These are phyloP conservation scores for Premnoplex brunnescens DNA, from an alignment of 2,797 vertebrate genomes.

Conservation along the genomic window DNA sequence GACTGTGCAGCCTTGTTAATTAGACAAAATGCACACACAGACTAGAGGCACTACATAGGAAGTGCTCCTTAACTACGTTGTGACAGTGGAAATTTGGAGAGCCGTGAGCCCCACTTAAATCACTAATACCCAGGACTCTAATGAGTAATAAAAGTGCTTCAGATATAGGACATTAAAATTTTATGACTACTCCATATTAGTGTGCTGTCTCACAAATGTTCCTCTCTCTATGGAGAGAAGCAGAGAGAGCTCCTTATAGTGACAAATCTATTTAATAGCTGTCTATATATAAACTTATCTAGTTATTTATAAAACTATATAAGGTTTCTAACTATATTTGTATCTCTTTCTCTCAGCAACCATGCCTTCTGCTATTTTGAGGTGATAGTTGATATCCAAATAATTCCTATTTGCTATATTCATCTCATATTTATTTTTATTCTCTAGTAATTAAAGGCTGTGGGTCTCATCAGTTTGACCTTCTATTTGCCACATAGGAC, in stretches of 20 bases:
- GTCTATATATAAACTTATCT: conserved; percentile 13
- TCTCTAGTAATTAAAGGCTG: background rate
- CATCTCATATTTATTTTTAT: conserved; percentile 49
- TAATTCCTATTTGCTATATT: conserved; percentile 48
- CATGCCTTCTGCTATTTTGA: conserved; percentile 61
- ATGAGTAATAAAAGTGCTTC: background rate
- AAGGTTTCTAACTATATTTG: conserved; percentile 66
- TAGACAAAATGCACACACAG: background rate
- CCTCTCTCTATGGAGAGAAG: background rate
- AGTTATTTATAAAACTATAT: conserved; percentile 62
- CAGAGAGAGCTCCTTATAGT: background rate
- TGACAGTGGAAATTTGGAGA: background rate
- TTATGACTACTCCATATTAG: background rate
- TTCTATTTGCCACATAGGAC: background rate
- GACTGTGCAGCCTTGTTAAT: background rate
- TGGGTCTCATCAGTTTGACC: background rate
- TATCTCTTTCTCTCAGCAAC: conserved; percentile 58
- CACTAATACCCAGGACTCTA: background rate
- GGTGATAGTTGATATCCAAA: conserved; percentile 52
- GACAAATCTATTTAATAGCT: background rate
- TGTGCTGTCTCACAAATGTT: background rate
- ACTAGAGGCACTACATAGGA: background rate
- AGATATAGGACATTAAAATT: background rate
- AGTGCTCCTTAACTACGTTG: background rate
- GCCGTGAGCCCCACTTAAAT: background rate